Base-by-base conservation (phyloP, 2,797 vertebrate genomes). In the Ceyx erithaca region DNA sequence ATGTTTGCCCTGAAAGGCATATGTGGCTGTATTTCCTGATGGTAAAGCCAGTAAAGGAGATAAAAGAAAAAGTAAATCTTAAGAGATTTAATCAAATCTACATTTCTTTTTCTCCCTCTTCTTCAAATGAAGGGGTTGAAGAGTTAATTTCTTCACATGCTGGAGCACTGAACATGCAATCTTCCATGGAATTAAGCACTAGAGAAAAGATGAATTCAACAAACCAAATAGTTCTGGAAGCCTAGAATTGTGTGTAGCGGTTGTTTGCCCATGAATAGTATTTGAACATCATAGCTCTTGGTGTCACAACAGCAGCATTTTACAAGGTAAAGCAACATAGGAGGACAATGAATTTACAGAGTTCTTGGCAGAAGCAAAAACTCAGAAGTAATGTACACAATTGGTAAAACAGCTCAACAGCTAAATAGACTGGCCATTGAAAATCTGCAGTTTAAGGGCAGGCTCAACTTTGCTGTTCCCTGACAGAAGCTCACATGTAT, bases 101-200 rank as follows among this genome's bases (percentile, higher is more conserved):
- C 6, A 4, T 62, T 45, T 48, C 8, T 28, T 9, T 12, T 66
- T 30, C 5, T 55, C 23, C 2, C 7, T 2, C 12, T 20, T 69
- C 14, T 86, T 69, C 59, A 9, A 35, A 16, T 41, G 33, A 77
- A 66, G 21, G 51, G 8, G 13, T 25, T 9, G 7, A 40, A 35
- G 37, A 3, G 9, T 18, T n/a, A 18, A 31, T 23, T 20, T 30
- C 18, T 35, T 21, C 17, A 11, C 6, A 0, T 31, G n/a, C 30
- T 51, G 19, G 45, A 49, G 40, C 1, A 7, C 33, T 31, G 64
- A n/a, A 37, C 6, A 1, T 48, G 23, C 0, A 1, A 49, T 15
- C 7, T n/a, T 62, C 23, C 33, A 48, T 10, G n/a, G 63, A 46
- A 17, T 4, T 30, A 35, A 69, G 57, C 28, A 35, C 14, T 22